Conservation (phyloP, 2,113 vertebrate species). For the Pseudorhombus dupliciocellatus region DNA sequence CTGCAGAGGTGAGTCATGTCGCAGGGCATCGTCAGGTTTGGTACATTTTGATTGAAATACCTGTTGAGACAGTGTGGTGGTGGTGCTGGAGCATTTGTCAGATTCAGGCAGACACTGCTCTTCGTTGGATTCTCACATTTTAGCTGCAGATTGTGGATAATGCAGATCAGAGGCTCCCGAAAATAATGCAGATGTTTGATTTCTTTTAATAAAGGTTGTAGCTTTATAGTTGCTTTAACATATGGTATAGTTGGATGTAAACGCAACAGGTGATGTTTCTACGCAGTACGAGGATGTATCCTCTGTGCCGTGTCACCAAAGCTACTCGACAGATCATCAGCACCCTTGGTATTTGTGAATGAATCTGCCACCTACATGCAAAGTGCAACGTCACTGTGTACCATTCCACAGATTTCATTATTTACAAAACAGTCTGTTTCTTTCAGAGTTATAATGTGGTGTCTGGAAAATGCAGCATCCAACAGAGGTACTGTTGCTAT, state of each 20-base stretch:
- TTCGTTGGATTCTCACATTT: not conserved
- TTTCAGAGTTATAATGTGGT: not conserved
- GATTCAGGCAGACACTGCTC: no score
- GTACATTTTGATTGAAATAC: not conserved
- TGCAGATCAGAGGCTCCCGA: not conserved
- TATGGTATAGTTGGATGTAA: not conserved
- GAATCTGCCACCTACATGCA: not conserved
- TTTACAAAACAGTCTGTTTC: not conserved
- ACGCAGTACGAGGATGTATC: not conserved
- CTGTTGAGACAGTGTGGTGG: not conserved
- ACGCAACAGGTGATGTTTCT: not conserved
- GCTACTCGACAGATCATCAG: not conserved
- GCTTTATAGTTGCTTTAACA: not conserved
- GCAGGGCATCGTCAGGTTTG: not conserved
- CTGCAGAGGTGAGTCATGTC: not conserved
- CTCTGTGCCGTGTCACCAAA: not conserved
- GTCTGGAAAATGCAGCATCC: not conserved
- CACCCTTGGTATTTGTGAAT: not conserved
- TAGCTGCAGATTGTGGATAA: not conserved
- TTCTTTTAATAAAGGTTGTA: not conserved
- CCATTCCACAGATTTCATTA: not conserved
- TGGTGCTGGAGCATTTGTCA: not conserved
- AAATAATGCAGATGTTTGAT: not conserved
- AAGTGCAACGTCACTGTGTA: not conserved
- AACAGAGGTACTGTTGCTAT: slow-evolving; percentile 32